Conservation (phyloP, 2,113 vertebrate genomes). For the Gobiocypris rarus region DNA sequence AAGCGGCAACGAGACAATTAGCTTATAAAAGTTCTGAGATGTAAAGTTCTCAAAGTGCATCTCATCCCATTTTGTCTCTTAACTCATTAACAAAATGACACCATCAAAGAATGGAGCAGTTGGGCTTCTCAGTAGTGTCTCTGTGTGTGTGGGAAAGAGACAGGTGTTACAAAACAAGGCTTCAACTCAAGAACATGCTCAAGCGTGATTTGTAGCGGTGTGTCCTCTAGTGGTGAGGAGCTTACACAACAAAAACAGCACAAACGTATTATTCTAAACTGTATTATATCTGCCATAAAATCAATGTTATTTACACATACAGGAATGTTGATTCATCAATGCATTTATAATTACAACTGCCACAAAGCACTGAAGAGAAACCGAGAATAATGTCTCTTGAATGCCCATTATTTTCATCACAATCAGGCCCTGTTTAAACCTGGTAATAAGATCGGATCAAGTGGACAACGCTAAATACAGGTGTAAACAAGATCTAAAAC, state of each 20-base stretch:
- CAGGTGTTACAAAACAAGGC: not conserved
- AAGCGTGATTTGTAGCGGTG: not conserved
- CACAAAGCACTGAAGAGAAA: not conserved
- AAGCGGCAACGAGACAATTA: not conserved
- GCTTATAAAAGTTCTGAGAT: not conserved
- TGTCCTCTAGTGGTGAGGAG: slow-evolving; percentile 33
- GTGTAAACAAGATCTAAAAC: too few species aligned
- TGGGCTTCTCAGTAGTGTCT: slow-evolving; percentile 8
- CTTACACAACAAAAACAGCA: not conserved
- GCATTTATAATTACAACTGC: slow-evolving; percentile 10
- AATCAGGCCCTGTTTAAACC: not conserved
- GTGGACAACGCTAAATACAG: too few species aligned
- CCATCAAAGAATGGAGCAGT: not conserved
- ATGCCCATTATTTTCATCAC: slow-evolving; percentile 29
- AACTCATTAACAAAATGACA: slow-evolving; percentile 26
- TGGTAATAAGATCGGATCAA: too few species aligned
- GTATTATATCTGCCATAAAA: not conserved
- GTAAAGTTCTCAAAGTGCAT: slow-evolving; percentile 13
- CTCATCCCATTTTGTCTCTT: not conserved
- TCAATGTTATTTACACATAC: slow-evolving; percentile 18
- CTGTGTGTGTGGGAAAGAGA: not conserved
- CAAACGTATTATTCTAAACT: not conserved
- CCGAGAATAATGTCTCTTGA: slow-evolving; percentile 6
- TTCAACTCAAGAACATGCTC: not conserved
- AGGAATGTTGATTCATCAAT: slow-evolving; percentile 21